Percentiles rank a stretch among this genome's conserved stretches.
These are phyloP conservation scores for Ginglymostoma cirratum DNA, from an alignment of 2,113 vertebrate species.

Conservation along the genomic window DNA sequence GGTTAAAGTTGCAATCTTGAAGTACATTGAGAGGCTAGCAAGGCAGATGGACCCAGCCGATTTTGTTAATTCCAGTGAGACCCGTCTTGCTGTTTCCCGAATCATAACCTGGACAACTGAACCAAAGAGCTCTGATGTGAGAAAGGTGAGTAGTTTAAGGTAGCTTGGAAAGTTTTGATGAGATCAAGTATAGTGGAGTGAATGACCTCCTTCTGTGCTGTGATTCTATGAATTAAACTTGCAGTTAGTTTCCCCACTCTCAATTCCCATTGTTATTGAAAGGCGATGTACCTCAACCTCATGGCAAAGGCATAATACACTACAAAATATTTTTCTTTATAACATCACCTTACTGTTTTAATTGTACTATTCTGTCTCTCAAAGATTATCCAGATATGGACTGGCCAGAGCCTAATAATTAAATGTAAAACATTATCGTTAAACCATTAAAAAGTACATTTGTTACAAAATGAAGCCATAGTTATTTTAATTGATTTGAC, in stretches of 20 bases:
- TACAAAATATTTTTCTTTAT: not conserved
- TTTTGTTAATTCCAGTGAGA: conserved; percentile 96
- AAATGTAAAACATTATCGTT: not conserved
- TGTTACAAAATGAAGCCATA: not conserved
- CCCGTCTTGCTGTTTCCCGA: conserved; percentile 90
- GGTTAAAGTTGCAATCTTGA: conserved; percentile 97
- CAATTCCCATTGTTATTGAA: not conserved
- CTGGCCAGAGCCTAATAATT: too few relatives aligned
- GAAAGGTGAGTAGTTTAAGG: conserved; percentile 69
- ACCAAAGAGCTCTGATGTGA: conserved; percentile 96
- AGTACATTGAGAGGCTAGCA: conserved; percentile 89
- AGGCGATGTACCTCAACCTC: not conserved
- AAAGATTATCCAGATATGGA: not conserved
- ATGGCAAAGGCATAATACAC: not conserved
- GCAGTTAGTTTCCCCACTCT: not conserved
- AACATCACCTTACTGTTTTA: not conserved
- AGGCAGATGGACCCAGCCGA: conserved; percentile 95
- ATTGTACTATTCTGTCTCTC: too few relatives aligned
- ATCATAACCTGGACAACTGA: conserved; percentile 99
- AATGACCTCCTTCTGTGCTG: not conserved
- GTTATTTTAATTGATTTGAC: conserved; percentile 18
- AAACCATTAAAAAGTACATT: not conserved
- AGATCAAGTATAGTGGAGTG: not conserved
- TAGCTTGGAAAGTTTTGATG: not conserved
- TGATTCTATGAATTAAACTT: not conserved